These are phyloP conservation scores for Chalcosyrphus nemorum DNA, from an alignment of 2,888 invertebrate species.

Conservation along the genomic window DNA sequence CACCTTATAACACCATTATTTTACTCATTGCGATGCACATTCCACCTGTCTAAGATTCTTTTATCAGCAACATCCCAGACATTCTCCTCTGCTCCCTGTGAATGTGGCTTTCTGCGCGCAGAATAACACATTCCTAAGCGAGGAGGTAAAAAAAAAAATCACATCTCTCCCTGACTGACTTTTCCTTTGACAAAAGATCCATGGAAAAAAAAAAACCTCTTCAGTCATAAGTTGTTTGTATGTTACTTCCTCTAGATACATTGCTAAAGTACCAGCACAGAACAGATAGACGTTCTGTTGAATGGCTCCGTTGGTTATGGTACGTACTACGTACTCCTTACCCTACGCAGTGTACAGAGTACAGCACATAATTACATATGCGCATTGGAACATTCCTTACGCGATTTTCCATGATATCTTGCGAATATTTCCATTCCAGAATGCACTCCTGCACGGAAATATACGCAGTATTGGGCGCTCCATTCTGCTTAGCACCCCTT, in stretches of 20 bases:
- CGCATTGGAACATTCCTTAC: slow-evolving; percentile 46
- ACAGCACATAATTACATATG: slow-evolving; percentile 48
- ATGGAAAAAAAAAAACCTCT: slow-evolving; percentile 18
- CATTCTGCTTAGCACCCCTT: not conserved
- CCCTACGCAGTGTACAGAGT: too few species aligned
- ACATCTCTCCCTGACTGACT: slow-evolving; percentile 3
- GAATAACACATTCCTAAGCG: too few species aligned
- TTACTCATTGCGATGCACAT: not conserved
- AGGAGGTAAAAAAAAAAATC: not conserved
- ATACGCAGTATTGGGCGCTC: not conserved
- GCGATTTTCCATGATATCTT: slow-evolving; percentile 47
- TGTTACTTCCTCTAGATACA: slow-evolving; percentile 8
- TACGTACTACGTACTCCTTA: too few species aligned
- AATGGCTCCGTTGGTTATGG: slow-evolving; percentile 6
- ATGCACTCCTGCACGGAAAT: slow-evolving; percentile 44
- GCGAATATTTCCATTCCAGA: slow-evolving; percentile 41
- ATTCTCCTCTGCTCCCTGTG: not conserved
- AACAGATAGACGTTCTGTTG: slow-evolving; percentile 22
- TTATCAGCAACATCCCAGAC: not conserved
- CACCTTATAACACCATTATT: slow-evolving; percentile 30
- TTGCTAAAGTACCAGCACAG: not conserved
- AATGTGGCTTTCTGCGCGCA: slow-evolving; percentile 2
- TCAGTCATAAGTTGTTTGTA: slow-evolving; percentile 27
- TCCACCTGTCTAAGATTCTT: not conserved
- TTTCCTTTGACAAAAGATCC: slow-evolving; percentile 18